Conservation (phyloP, 2,113 vertebrate species). For the Percopsis transmontana region DNA sequence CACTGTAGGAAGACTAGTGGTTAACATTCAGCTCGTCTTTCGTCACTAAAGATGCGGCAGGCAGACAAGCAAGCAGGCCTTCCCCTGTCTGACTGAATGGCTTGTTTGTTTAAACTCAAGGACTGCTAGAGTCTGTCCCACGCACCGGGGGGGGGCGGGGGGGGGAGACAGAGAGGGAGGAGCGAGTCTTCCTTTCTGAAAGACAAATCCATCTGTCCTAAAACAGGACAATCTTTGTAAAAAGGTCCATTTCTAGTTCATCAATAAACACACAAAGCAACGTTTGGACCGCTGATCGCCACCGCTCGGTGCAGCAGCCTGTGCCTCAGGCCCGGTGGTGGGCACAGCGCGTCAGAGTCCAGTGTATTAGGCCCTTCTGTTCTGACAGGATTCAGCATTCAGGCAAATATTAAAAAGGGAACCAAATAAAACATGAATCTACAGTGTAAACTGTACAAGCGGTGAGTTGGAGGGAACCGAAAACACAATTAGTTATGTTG, state of each 20-base stretch:
- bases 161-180: too few relatives aligned
- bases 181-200: conserved; percentile 78
- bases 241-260: conserved; percentile 62
- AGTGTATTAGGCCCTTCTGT: not conserved
- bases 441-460: too few relatives aligned
- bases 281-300: conserved; percentile 33
- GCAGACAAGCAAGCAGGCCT: conserved; percentile 55
- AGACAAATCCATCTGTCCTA: conserved; percentile 77
- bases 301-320: conserved; percentile 37
- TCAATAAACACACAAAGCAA: conserved; percentile 54
- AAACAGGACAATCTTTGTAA: conserved; percentile 67
- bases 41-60: conserved; percentile 60
- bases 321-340: not conserved
- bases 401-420: not conserved
- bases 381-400: conserved; percentile 13
- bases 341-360: conserved; percentile 17
- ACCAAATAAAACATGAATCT: too few relatives aligned
- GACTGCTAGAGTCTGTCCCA: conserved; percentile 68
- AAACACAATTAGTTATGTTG: conserved; percentile 1
- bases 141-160: conserved; percentile 58
- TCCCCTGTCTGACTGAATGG: conserved; percentile 62
- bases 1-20: conserved; percentile 40
- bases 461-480: too few relatives aligned
- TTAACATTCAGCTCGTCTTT: conserved; percentile 48
- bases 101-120: conserved; percentile 71